Evolutionary conservation across 2,888 invertebrate genomes (phyloP).

Genomic region (Sclerodermus sp.): DNA sequence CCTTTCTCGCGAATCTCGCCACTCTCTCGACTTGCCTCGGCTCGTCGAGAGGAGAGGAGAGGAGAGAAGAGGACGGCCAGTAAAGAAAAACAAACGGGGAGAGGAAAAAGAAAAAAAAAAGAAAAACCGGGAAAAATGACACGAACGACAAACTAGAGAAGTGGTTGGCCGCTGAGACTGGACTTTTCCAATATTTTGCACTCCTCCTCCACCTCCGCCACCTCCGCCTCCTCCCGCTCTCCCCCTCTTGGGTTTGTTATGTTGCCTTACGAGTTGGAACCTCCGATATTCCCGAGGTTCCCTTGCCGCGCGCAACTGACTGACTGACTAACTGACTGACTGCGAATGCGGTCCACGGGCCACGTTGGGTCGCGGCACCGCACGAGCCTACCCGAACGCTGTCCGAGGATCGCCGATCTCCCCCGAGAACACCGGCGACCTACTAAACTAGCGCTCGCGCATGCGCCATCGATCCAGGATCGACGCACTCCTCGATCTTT

Average conservation of each 20-base stretch:
- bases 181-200: no score
- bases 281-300: no score
- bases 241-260: background rate
- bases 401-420: slow-evolving; percentile 23
- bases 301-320: slow-evolving; percentile 2
- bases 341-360: slow-evolving; percentile 10
- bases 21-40: slow-evolving; percentile 4
- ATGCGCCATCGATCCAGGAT: background rate
- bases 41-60: background rate
- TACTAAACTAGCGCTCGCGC: slow-evolving; percentile 12
- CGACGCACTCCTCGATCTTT: no score
- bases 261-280: no score
- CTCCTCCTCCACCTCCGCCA: slow-evolving; percentile 1
- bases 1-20: slow-evolving; percentile 8
- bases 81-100: no score
- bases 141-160: background rate
- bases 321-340: slow-evolving; percentile 27
- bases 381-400: slow-evolving; percentile 16
- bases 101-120: background rate
- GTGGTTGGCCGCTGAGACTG: no score
- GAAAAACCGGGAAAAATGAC: background rate
- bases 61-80: background rate
- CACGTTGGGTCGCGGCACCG: slow-evolving; percentile 21
- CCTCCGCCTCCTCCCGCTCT: slow-evolving; percentile 1
- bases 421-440: slow-evolving; percentile 9